Evolutionary conservation across 1,140 invertebrate species (phyloP).

Genomic region (Penaeus chinensis): DNA sequence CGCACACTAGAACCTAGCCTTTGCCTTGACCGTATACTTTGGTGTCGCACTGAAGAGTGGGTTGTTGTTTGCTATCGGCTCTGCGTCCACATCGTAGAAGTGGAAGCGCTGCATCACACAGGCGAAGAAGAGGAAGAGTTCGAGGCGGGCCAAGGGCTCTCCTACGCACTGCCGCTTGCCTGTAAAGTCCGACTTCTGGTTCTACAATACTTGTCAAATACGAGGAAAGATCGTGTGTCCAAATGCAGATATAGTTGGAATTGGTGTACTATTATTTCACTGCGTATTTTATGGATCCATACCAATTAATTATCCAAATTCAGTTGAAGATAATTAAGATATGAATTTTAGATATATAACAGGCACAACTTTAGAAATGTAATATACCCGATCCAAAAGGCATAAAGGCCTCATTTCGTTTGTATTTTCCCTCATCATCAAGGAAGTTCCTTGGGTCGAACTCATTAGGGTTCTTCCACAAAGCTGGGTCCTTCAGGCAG

Average conservation of each 20-base stretch:
- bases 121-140: conserved; percentile 39
- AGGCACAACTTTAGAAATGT: too few species aligned
- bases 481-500: not conserved
- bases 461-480: conserved; percentile 8
- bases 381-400: conserved; percentile 23
- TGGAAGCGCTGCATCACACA: conserved; percentile 38
- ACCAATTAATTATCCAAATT: too few species aligned
- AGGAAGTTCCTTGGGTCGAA: conserved; percentile 33
- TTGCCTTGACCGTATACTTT: not conserved
- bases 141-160: conserved; percentile 24
- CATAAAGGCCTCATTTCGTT: conserved; percentile 7
- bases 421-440: conserved; percentile 28
- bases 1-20: not conserved
- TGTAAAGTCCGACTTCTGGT: not conserved
- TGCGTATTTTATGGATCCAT: too few species aligned
- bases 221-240: too few species aligned
- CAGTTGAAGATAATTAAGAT: too few species aligned
- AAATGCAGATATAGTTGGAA: too few species aligned
- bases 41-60: conserved; percentile 6
- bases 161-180: conserved; percentile 25
- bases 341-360: too few species aligned
- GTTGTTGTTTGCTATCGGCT: not conserved
- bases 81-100: not conserved
- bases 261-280: too few species aligned
- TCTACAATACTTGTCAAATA: too few species aligned